These are phyloP conservation scores for Asarcornis scutulata DNA, from an alignment of 2,113 vertebrate species.

Conservation along the genomic window DNA sequence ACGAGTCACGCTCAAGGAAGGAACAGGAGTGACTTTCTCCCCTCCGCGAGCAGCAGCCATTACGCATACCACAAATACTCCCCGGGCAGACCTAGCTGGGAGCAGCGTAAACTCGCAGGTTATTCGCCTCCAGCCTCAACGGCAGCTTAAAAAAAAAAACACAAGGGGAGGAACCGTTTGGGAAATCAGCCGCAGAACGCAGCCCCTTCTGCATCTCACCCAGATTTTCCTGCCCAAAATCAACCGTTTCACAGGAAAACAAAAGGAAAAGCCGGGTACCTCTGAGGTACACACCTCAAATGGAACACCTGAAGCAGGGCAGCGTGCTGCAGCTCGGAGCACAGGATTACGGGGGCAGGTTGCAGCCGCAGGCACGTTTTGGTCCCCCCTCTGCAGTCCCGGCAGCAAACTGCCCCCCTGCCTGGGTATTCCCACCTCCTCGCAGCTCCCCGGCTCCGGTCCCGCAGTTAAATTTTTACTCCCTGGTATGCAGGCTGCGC, in stretches of 20 bases:
- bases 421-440: neutral
- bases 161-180: neutral
- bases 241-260: neutral
- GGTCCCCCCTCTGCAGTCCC: neutral
- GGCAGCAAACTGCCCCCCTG: neutral
- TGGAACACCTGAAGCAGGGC: neutral
- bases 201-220: neutral
- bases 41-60: neutral
- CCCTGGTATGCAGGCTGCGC: neutral
- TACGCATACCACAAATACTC: neutral
- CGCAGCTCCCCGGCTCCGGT: rapidly evolving
- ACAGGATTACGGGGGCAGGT: rapidly evolving
- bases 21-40: neutral
- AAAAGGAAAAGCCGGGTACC: neutral
- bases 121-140: neutral
- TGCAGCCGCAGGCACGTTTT: neutral
- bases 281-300: neutral
- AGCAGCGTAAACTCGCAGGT: neutral
- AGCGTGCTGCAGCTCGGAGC: rapidly evolving
- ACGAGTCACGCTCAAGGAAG: neutral
- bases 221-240: neutral
- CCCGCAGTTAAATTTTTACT: neutral
- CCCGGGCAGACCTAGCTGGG: neutral
- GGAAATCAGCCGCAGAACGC: neutral
- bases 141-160: neutral